phyloP scores from a whole-genome alignment of 53 echinoderm and acorn worm species.

The Patiria pectinifera region DNA sequence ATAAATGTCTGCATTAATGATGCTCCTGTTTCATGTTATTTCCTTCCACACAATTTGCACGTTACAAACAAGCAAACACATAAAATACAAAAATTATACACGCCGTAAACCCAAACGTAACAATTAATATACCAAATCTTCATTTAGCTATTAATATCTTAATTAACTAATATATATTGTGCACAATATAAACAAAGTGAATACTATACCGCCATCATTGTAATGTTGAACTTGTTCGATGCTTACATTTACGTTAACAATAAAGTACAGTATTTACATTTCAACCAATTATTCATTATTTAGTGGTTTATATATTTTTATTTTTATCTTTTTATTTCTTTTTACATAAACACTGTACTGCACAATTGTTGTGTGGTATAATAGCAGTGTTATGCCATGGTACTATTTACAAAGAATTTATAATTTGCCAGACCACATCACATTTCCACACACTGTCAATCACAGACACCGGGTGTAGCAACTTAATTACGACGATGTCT shows the following conservation, averaged over 20 bases:
- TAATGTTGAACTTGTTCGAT: neutral
- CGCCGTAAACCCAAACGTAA: no score
- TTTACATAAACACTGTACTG: neutral
- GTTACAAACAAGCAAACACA: no score
- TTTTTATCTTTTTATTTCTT: neutral
- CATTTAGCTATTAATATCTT: neutral
- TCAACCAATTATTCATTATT: neutral
- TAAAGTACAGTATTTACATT: neutral
- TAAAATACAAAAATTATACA: no score
- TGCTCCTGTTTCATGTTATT: no score
- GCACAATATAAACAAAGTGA: neutral
- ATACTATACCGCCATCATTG: neutral
- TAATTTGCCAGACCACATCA: neutral
- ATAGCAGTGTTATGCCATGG: neutral
- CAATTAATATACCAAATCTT: neutral
- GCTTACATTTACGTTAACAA: neutral
- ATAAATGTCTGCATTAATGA: no score
- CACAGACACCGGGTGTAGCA: neutral
- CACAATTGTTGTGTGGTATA: neutral
- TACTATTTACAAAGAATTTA: neutral
- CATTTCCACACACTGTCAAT: neutral
- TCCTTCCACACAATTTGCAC: no score
- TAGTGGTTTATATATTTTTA: no score
- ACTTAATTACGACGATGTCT: neutral
- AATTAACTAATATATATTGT: neutral